phyloP scores from a whole-genome alignment of 1,140 invertebrate genomes.

The Drosophila neocordata region DNA sequence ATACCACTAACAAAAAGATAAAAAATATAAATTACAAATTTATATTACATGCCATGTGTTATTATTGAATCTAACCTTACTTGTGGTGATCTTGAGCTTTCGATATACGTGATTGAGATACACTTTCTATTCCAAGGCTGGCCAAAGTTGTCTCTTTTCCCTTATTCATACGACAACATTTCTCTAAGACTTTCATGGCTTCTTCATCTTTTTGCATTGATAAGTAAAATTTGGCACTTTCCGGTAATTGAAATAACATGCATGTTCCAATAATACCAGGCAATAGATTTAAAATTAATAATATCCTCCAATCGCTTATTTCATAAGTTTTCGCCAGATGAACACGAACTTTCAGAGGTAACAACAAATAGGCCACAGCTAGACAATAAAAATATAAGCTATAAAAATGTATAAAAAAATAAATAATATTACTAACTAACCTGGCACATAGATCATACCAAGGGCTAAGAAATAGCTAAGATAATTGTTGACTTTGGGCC shows the following conservation, averaged over 20 bases:
- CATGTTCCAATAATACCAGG: not conserved
- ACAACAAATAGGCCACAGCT: not conserved
- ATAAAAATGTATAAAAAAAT: not conserved
- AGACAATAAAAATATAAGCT: not conserved
- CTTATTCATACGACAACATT: not conserved
- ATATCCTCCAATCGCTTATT: not conserved
- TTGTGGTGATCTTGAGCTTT: not conserved
- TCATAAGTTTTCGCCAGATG: not conserved
- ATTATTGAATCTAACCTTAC: conserved; percentile 2
- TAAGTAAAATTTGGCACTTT: not conserved
- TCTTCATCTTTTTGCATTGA: not conserved
- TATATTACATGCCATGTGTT: not conserved
- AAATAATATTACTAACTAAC: not conserved
- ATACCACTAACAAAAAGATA: not conserved
- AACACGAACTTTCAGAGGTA: not conserved
- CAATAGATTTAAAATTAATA: not conserved
- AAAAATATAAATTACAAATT: not conserved
- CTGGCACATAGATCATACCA: not conserved
- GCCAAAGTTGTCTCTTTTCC: not conserved
- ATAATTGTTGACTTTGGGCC: not conserved
- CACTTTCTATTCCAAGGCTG: not conserved
- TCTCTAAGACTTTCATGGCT: not conserved
- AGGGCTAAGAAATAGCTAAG: not conserved
- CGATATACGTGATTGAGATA: not conserved
- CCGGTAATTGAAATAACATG: not conserved